Base-by-base conservation (phyloP, 2,888 invertebrate genomes). In the Stictocephala bisonia region DNA sequence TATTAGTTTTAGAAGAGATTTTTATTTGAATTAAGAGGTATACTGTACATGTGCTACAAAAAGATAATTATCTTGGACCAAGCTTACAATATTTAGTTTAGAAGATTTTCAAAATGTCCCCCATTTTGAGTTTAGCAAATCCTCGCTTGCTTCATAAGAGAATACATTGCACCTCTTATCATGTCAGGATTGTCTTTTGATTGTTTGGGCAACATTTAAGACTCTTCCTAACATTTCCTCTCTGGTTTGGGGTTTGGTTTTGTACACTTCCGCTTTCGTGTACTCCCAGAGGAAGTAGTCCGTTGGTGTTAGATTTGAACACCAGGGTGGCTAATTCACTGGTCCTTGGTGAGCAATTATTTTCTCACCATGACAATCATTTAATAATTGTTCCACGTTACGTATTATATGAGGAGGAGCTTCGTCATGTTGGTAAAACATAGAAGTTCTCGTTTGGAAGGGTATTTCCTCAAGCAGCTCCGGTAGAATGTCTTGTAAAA, bases 341-440 rank as follows among this genome's bases (percentile, higher is more conserved):
- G 22, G 64, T 64, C 35, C 64, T 22, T 6, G 64, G 20, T 64
- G n/a, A 9, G 64, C 64, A 64, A 31, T 64, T n/a, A n/a, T n/a
- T n/a, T n/a, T n/a, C n/a, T n/a, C n/a, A n/a, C n/a, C n/a, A n/a
- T n/a, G n/a, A n/a, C n/a, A n/a, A n/a, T n/a, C n/a, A n/a, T n/a
- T n/a, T n/a, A 24, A n/a, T 15, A 15, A 7, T 2, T 24, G 40
- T 11, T 35, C 64, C 40, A 40, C 41, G 35, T 7, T 22, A 1
- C 20, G 35, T 13, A 7, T 40, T n/a, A 15, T 64, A 18, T 64
- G 41, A n/a, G 64, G 40, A 3, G 31, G 64, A 7, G 40, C 64
- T 64, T 24, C 41, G 20, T 64, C 64, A 20, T 64, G 40, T 64
- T 64, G 64, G 4, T 27, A 64, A 64, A 40, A 64, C 64, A 60